Evolutionary conservation across 2,113 vertebrate species (phyloP).

Genomic region (Spermophilus dauricus): DNA sequence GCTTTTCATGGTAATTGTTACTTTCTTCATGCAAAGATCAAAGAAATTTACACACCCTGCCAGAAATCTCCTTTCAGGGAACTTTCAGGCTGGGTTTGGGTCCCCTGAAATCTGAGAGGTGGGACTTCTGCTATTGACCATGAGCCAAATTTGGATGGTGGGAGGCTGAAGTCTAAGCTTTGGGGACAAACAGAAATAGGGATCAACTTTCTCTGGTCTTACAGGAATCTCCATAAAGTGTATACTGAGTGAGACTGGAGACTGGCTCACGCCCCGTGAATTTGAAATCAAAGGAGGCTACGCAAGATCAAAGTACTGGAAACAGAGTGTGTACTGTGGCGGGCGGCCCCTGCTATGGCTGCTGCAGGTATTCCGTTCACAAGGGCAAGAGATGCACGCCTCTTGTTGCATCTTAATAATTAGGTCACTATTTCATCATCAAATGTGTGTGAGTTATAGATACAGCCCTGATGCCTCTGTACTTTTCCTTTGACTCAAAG

Average conservation of each 20-base stretch:
- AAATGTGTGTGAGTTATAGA: background rate
- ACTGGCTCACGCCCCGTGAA: conserved; percentile 41
- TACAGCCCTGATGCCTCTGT: background rate
- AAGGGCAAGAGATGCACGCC: background rate
- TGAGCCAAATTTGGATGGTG: background rate
- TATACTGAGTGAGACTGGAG: conserved; percentile 36
- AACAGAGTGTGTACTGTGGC: conserved; percentile 24
- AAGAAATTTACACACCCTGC: background rate
- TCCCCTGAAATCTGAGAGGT: background rate
- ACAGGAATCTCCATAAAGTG: background rate
- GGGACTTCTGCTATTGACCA: background rate
- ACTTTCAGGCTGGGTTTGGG: background rate
- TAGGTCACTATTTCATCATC: background rate
- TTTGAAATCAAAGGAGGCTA: conserved; percentile 66
- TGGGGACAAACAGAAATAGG: background rate
- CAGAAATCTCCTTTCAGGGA: background rate
- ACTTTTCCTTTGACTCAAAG: background rate
- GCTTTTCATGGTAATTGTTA: background rate
- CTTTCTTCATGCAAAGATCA: background rate
- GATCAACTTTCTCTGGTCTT: background rate
- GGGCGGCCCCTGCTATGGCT: conserved; percentile 1
- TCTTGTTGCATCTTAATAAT: background rate
- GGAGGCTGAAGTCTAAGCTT: background rate
- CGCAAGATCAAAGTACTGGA: conserved; percentile 47
- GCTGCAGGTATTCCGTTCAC: conserved; percentile 44